Evolutionary conservation across 1,140 invertebrate species (phyloP).

Genomic region (Drosophila pseudoananassae): DNA sequence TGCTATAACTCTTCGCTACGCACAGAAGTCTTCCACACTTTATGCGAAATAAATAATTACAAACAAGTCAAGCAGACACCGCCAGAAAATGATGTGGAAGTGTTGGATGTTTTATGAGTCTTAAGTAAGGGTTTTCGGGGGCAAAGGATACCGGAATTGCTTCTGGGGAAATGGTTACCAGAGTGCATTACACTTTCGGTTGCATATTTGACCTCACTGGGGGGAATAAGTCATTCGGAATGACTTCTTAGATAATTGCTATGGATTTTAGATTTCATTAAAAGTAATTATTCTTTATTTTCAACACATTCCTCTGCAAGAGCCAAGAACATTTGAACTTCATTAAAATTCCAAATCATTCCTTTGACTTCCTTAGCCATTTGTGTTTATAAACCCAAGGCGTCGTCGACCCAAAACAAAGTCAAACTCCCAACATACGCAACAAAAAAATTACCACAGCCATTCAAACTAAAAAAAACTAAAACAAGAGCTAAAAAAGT

Average conservation of each 20-base stretch:
- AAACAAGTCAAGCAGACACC: slow-evolving; percentile 73
- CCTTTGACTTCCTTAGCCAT: slow-evolving; percentile 38
- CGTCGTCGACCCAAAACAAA: slow-evolving; percentile 39
- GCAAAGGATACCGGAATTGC: slow-evolving; percentile 27
- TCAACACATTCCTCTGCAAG: too few relatives aligned
- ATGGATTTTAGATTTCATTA: neutral
- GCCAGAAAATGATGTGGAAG: slow-evolving; percentile 45
- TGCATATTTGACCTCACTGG: slow-evolving; percentile 6
- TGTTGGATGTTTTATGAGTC: slow-evolving; percentile 21
- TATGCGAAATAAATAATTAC: slow-evolving; percentile 79
- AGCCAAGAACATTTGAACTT: slow-evolving; percentile 19
- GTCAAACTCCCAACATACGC: slow-evolving; percentile 5
- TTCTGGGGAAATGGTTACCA: slow-evolving; percentile 48
- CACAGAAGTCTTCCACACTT: slow-evolving; percentile 70
- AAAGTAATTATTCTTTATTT: neutral
- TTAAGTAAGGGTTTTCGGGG: neutral
- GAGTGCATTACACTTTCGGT: slow-evolving; percentile 63
- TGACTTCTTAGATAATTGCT: neutral
- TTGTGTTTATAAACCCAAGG: slow-evolving; percentile 64
- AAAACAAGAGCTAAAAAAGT: slow-evolving; percentile 13
- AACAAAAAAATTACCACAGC: slow-evolving; percentile 20
- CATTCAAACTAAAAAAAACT: slow-evolving; percentile 43
- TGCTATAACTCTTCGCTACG: slow-evolving; percentile 78
- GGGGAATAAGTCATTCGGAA: neutral
- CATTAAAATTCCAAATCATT: slow-evolving; percentile 15